Base-by-base conservation (phyloP, 2,797 vertebrate genomes). In the Onychomys leucogaster region DNA sequence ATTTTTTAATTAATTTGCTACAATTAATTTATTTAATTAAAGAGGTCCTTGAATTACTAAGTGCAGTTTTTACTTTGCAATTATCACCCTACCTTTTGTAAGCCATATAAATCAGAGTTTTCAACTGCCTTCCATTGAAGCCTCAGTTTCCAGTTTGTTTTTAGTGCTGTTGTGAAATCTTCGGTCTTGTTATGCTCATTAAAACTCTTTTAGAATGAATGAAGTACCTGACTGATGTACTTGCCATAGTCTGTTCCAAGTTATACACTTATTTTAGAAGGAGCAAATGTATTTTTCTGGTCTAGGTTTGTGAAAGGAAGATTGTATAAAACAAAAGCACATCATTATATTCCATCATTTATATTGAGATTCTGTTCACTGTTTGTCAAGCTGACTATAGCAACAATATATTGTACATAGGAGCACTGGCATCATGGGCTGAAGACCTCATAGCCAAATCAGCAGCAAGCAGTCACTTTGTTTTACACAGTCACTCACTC, bases 321-420 rank as follows among this genome's bases (percentile, higher is more conserved):
- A 95, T 91, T 93, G 84, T 49, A 78, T 52, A 85, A 84, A 91
- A 89, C 32, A 89, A 49, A 94, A 87, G 25, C 52, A 75, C n/a
- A 92, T 82, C 61, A 91, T 32, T 77, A 61, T 86, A 76, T 63
- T 89, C 89, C 83, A 46, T 52, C 57, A 27, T 37, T 69, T 91
- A 59, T 84, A 87, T 76, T 94, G 78, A 78, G 32, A 71, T 19
- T 71, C 89, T 73, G 57, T 55, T 93, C 57, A 76, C 2, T 55
- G 52, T 55, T 17, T 83, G 61, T 65, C 29, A 94, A 63, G 57
- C 46, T 86, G 91, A 90, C 37, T 49, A 46, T 21, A 94, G 57
- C 59, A 82, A 73, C 61, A 61, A 8, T 17, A 57, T 17, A 49
- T 27, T 77, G 46, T 32, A 49, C 46, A 52, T 2, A 52, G 7